A percentile compares a stretch with the other conserved stretches of the same genome.
These are phyloP conservation scores for Campodea augens DNA, from an alignment of 1,140 invertebrate species.

Conservation along the genomic window DNA sequence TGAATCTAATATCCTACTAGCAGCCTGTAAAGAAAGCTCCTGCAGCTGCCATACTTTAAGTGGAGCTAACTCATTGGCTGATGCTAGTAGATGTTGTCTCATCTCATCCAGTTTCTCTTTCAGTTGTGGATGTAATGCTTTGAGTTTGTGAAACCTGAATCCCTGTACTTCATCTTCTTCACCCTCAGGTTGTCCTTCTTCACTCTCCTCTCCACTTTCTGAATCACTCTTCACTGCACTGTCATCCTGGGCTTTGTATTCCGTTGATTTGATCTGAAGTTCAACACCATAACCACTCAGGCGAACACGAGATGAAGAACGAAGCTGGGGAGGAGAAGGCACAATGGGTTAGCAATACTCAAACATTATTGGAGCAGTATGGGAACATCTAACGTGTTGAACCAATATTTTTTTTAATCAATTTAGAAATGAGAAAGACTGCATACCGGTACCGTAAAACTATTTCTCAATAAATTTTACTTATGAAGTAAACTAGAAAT, in stretches of 20 bases:
- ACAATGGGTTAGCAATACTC: no score
- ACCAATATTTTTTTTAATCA: no score
- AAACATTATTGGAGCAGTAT: no score
- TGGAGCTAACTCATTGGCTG: conserved; percentile 72
- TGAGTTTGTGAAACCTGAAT: conserved; percentile 66
- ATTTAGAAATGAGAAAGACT: no score
- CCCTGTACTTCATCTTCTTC: conserved; percentile 67
- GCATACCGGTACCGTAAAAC: no score
- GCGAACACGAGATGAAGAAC: no score
- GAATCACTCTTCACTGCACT: conserved; percentile 43
- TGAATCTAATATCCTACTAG: conserved; percentile 46
- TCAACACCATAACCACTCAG: conserved; percentile 97
- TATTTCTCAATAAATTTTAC: no score
- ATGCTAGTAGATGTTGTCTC: conserved; percentile 58
- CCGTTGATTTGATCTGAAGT: conserved; percentile 94
- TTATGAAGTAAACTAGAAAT: no score
- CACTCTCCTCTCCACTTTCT: conserved; percentile 27
- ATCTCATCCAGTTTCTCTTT: conserved; percentile 49
- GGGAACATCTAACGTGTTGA: no score
- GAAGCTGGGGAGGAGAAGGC: no score
- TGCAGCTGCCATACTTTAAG: conserved; percentile 98
- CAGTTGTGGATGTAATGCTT: conserved; percentile 56
- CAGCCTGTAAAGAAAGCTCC: conserved; percentile 78
- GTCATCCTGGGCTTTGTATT: conserved; percentile 98
- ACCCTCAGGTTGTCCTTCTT: conserved; percentile 36